Evolutionary conservation across 2,888 invertebrate genomes (phyloP).

Genomic region (Esperia sulphurella): DNA sequence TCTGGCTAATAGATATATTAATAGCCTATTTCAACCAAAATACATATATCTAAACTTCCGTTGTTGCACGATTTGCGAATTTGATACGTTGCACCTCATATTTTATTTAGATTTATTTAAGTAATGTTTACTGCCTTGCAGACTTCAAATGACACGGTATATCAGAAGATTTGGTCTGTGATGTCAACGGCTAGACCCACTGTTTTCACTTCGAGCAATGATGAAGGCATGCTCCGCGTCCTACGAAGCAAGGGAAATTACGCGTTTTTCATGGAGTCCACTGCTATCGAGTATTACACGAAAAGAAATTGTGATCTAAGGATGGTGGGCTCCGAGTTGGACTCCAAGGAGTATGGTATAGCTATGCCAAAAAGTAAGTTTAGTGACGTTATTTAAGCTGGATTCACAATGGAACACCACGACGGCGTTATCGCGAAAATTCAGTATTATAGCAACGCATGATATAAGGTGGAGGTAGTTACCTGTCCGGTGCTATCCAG

Average conservation of each 20-base stretch:
- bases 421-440: too few species aligned
- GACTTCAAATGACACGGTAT: slow-evolving; percentile 90
- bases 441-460: too few species aligned
- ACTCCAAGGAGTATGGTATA: slow-evolving; percentile 91
- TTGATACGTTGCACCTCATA: neutral
- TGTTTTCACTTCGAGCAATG: slow-evolving; percentile 88
- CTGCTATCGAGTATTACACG: slow-evolving; percentile 93
- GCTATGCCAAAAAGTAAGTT: slow-evolving; percentile 89
- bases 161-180: slow-evolving; percentile 92
- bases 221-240: slow-evolving; percentile 92
- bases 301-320: slow-evolving; percentile 89
- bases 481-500: too few species aligned
- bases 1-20: too few species aligned
- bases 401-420: too few species aligned
- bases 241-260: slow-evolving; percentile 86
- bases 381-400: too few species aligned
- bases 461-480: too few species aligned
- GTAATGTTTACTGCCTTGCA: slow-evolving; percentile 42
- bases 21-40: too few species aligned
- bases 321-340: slow-evolving; percentile 88
- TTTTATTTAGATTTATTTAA: neutral
- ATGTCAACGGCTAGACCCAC: slow-evolving; percentile 91
- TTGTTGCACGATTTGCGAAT: neutral
- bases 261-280: slow-evolving; percentile 98
- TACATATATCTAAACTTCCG: too few species aligned